These are phyloP conservation scores for Hirundo rustica DNA, from an alignment of 2,797 vertebrate species.

Conservation along the genomic window DNA sequence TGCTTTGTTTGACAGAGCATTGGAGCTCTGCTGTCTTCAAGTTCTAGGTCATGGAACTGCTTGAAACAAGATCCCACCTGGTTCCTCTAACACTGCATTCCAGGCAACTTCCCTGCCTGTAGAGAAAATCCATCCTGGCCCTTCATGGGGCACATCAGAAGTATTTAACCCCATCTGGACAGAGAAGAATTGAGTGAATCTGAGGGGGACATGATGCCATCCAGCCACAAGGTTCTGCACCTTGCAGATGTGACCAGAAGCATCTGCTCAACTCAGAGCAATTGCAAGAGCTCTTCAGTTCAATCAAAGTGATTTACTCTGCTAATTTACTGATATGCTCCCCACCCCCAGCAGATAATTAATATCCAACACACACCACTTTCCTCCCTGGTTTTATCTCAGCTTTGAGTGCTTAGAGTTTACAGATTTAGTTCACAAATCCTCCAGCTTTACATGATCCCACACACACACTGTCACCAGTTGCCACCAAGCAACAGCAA, in stretches of 20 bases:
- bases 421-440: slow-evolving; percentile 39
- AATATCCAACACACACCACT: background rate
- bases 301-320: background rate
- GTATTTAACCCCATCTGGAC: background rate
- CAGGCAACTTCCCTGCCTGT: background rate
- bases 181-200: background rate
- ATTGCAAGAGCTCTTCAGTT: background rate
- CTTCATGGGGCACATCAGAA: background rate
- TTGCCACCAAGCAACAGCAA: background rate
- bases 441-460: slow-evolving; percentile 12
- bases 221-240: background rate
- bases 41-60: background rate
- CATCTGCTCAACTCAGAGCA: background rate
- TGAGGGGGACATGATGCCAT: accelerated
- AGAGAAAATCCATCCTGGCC: background rate
- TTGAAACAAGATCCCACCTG: background rate
- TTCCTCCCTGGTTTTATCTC: background rate
- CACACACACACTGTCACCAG: background rate
- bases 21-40: background rate
- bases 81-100: background rate
- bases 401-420: background rate
- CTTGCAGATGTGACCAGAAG: background rate
- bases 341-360: background rate
- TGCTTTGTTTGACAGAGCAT: background rate
- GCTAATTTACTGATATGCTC: background rate